Evolutionary conservation across 2,888 invertebrate species (phyloP).

Genomic region (Epinotia nisella): DNA sequence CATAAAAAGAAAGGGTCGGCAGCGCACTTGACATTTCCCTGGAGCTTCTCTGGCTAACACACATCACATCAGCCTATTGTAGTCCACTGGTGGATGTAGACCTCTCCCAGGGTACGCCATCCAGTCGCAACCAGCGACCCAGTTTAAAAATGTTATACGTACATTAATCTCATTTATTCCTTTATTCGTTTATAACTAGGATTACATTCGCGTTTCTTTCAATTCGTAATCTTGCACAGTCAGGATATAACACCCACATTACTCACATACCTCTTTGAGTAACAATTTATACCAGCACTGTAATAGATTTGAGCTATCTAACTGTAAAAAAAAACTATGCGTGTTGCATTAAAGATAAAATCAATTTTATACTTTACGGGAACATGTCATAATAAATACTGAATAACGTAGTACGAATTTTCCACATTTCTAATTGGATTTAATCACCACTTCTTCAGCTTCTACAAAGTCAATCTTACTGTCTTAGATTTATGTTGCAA

Average conservation of each 20-base stretch:
- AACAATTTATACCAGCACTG: neutral
- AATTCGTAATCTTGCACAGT: neutral
- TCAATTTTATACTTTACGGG: slow-evolving; percentile 81
- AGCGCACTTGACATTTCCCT: no score
- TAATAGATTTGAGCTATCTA: neutral
- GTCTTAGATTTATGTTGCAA: slow-evolving; percentile 62
- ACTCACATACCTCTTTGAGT: no score
- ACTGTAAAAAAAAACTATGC: slow-evolving; percentile 69
- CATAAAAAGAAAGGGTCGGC: no score
- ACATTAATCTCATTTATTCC: no score
- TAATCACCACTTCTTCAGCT: slow-evolving; percentile 60
- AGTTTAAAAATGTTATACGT: no score
- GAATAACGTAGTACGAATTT: slow-evolving; percentile 65
- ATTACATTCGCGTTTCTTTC: no score
- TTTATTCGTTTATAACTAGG: no score
- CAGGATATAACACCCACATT: neutral
- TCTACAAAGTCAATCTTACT: slow-evolving; percentile 68
- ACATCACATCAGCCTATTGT: no score
- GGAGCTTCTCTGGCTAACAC: no score
- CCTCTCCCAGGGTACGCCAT: no score
- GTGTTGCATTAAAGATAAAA: slow-evolving; percentile 74
- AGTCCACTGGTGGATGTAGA: no score
- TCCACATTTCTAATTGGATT: slow-evolving; percentile 66
- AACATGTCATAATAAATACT: slow-evolving; percentile 81
- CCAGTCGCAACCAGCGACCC: no score